A percentile compares a stretch with the other conserved stretches of the same genome.
Evolutionary conservation across 2,888 invertebrate genomes (phyloP).

Genomic region (Biston stratarius): DNA sequence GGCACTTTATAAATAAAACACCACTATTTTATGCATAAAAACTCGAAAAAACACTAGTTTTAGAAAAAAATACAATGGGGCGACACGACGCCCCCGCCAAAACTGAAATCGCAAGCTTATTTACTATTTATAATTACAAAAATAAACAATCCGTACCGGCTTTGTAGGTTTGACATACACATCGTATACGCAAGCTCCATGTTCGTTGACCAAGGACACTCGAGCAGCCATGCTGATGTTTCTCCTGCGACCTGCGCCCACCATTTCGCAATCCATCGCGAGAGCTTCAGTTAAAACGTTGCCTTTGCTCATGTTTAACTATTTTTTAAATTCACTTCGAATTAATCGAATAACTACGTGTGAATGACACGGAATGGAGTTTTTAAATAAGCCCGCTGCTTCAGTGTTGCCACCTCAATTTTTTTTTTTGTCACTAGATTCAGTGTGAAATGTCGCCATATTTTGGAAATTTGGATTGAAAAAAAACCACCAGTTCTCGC

Average conservation of each 20-base stretch:
- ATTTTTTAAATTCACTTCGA: not conserved
- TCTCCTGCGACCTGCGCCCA: slow-evolving; percentile 15
- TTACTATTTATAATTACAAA: no score
- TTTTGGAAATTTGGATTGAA: no score
- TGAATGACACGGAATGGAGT: not conserved
- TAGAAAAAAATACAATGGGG: no score
- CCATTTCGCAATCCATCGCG: slow-evolving; percentile 41
- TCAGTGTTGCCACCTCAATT: no score
- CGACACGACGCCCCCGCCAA: no score
- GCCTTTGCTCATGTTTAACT: slow-evolving; percentile 13
- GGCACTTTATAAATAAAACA: no score
- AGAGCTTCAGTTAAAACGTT: slow-evolving; percentile 8
- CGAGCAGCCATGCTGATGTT: slow-evolving; percentile 27
- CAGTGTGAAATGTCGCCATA: no score
- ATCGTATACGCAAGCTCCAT: slow-evolving; percentile 29
- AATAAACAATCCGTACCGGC: slow-evolving; percentile 12
- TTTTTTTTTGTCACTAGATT: no score
- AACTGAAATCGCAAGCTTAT: no score
- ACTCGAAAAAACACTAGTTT: no score
- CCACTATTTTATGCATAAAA: no score
- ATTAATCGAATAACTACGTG: not conserved
- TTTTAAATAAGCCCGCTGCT: not conserved
- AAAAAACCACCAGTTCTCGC: no score
- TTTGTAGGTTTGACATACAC: slow-evolving; percentile 24
- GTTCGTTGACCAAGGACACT: slow-evolving; percentile 37